These are phyloP conservation scores for Clavelina lepadiformis DNA, from an alignment of 23 tunicate genomes.

Conservation along the genomic window DNA sequence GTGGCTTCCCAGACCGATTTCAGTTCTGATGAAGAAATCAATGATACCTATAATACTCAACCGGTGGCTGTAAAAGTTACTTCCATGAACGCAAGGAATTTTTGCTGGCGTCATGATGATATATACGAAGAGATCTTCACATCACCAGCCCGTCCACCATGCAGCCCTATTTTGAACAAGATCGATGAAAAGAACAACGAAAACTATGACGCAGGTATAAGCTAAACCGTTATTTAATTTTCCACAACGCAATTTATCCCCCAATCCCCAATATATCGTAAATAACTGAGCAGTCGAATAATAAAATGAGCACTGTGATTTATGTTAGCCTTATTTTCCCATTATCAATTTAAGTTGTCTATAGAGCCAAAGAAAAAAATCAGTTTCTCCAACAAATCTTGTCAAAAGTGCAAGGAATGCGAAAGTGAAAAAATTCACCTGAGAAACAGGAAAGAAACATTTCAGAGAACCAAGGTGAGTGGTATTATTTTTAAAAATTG, in stretches of 20 bases:
- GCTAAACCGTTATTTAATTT: no score
- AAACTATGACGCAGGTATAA: no score
- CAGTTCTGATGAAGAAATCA: slow-evolving; percentile 23
- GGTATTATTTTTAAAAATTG: no score
- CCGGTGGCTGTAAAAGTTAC: not conserved
- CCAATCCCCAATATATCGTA: no score
- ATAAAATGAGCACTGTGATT: not conserved
- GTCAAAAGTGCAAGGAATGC: slow-evolving; percentile 38
- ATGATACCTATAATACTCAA: not conserved
- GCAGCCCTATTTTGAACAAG: slow-evolving; percentile 9
- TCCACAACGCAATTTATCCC: no score
- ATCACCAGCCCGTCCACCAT: slow-evolving; percentile 49
- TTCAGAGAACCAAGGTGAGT: slow-evolving; percentile 27
- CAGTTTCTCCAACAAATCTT: slow-evolving; percentile 27
- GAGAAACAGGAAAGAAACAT: slow-evolving; percentile 35
- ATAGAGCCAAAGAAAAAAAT: no score
- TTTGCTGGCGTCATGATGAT: slow-evolving; percentile 75
- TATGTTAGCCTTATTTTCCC: slow-evolving; percentile 3
- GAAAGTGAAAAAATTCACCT: slow-evolving; percentile 25
- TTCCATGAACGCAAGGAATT: slow-evolving; percentile 2
- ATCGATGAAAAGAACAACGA: not conserved
- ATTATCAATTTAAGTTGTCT: no score
- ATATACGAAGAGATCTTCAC: slow-evolving; percentile 1
- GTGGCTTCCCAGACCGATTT: slow-evolving; percentile 62
- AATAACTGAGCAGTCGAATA: not conserved